Conservation (phyloP, 2,888 invertebrate genomes). For the Melieria omissa region DNA sequence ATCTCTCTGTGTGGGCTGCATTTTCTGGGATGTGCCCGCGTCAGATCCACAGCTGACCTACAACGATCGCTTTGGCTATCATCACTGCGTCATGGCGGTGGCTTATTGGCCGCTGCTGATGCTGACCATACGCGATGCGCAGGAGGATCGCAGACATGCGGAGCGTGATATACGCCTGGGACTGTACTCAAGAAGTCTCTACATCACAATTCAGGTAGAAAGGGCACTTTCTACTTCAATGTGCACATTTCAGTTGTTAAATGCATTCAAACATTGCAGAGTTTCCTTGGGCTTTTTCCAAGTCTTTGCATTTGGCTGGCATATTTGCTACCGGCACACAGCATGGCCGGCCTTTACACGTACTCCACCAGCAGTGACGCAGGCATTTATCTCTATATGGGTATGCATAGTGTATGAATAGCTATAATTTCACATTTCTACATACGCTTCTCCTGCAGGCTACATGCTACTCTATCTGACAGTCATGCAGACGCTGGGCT, state of each 20-base stretch:
- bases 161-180: constrained; percentile 84
- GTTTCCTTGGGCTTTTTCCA: constrained; percentile 81
- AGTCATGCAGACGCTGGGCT: constrained; percentile 75
- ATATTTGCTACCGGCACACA: constrained; percentile 87
- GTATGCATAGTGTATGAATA: constrained; percentile 64
- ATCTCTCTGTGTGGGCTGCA: constrained; percentile 85
- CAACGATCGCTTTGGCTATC: constrained; percentile 86
- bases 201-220: constrained; percentile 82
- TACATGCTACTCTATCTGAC: constrained; percentile 78
- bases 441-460: constrained; percentile 67
- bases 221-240: neutral
- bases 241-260: no score
- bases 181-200: constrained; percentile 82
- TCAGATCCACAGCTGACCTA: constrained; percentile 79
- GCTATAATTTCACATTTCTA: neutral
- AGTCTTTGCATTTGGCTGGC: constrained; percentile 84
- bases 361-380: constrained; percentile 75
- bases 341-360: constrained; percentile 86
- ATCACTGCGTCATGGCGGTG: constrained; percentile 83
- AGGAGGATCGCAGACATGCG: constrained; percentile 72
- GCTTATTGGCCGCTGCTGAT: constrained; percentile 82
- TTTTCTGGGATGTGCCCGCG: constrained; percentile 89
- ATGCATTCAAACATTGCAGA: constrained; percentile 67
- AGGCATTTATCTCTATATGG: constrained; percentile 79
- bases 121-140: constrained; percentile 67